Evolutionary conservation across 2,888 invertebrate species (phyloP).

Genomic region (Meganola albula): DNA sequence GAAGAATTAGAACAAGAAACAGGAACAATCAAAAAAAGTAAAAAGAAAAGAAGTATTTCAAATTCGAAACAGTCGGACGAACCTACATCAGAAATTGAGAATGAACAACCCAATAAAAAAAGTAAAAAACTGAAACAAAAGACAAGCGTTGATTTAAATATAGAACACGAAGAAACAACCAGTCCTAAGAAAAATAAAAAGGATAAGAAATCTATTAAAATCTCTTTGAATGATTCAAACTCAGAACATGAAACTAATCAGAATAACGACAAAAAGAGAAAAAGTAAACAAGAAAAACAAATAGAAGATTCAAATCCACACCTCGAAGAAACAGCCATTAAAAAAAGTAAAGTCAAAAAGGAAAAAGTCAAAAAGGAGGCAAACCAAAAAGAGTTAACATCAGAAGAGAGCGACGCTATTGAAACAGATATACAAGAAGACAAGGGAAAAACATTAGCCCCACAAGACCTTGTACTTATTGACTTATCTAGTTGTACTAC

Average conservation of each 20-base stretch:
- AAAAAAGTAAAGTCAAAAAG: constrained; percentile 10
- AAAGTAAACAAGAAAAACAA: constrained; percentile 12
- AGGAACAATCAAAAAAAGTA: background rate
- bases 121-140: constrained; percentile 3
- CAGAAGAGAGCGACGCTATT: constrained; percentile 57
- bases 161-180: constrained; percentile 11
- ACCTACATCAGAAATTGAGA: background rate
- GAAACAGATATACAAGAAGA: constrained; percentile 54
- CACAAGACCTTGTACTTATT: constrained; percentile 45
- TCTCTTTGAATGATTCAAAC: constrained; percentile 1
- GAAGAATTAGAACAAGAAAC: no score
- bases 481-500: constrained; percentile 52
- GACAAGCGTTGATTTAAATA: constrained; percentile 2
- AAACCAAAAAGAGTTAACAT: constrained; percentile 16
- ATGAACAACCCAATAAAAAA: constrained; percentile 2
- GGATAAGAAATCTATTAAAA: constrained; percentile 9
- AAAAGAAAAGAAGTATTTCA: constrained; percentile 2
- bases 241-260: constrained; percentile 10
- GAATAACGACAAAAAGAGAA: constrained; percentile 19
- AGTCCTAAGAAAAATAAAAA: constrained; percentile 18
- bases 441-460: constrained; percentile 37
- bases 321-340: constrained; percentile 7
- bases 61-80: background rate
- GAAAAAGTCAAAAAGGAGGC: constrained; percentile 17
- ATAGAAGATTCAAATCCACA: constrained; percentile 6